These are phyloP conservation scores for Semotilus atromaculatus DNA, from an alignment of 2,797 vertebrate genomes.

Conservation along the genomic window DNA sequence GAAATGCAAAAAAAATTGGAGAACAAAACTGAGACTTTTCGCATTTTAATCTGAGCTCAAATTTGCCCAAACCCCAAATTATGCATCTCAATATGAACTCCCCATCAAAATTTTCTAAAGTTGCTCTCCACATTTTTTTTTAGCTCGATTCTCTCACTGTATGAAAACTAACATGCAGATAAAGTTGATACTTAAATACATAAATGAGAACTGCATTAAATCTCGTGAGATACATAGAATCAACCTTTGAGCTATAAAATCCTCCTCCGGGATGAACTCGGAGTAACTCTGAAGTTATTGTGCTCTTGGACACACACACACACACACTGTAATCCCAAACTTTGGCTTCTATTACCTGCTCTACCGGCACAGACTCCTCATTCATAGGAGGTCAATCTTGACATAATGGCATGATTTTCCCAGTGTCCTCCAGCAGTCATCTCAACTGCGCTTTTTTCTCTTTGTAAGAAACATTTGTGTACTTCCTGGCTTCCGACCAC, in stretches of 20 bases:
- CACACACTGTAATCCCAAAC: conserved; percentile 47
- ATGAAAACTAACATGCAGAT: not conserved
- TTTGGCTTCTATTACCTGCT: conserved; percentile 44
- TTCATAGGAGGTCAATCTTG: conserved; percentile 50
- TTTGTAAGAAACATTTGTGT: not conserved
- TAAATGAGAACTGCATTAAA: not conserved
- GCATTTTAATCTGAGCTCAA: not conserved
- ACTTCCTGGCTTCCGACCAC: conserved; percentile 2
- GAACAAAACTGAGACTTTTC: not conserved
- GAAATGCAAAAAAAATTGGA: not conserved
- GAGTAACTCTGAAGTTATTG: conserved; percentile 25
- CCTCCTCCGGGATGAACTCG: not conserved
- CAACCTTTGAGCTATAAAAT: not conserved
- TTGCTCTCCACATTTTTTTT: not conserved
- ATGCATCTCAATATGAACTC: not conserved
- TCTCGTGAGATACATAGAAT: not conserved
- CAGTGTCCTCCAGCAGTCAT: conserved; percentile 48
- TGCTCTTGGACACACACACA: conserved; percentile 13
- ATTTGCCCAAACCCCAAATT: not conserved
- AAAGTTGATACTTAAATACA: not conserved
- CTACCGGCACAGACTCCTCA: conserved; percentile 53
- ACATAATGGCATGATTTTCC: conserved; percentile 52
- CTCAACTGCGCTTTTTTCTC: conserved; percentile 16
- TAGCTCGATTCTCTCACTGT: not conserved
- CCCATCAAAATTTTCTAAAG: not conserved